phyloP scores from a whole-genome alignment of 2,797 vertebrate species.

The Streptopelia turtur region DNA sequence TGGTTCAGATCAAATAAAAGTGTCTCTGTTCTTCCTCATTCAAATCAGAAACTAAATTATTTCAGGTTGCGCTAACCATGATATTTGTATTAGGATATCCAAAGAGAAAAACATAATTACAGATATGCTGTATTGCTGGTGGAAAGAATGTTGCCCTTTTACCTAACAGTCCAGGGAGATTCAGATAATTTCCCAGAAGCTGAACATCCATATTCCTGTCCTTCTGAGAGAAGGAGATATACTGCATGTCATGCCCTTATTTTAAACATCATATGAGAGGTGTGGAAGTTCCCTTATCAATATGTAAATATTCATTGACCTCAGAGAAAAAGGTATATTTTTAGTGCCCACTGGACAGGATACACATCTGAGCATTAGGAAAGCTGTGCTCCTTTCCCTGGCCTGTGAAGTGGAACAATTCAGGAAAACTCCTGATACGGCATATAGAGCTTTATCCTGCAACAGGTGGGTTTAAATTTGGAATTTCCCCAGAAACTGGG shows the following conservation, averaged over 20 bases:
- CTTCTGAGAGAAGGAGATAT: background rate
- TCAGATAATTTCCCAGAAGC: background rate
- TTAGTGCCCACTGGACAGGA: background rate
- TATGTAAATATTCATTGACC: background rate
- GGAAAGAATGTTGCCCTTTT: background rate
- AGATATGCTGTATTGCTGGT: background rate
- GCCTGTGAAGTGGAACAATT: background rate
- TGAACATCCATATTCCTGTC: background rate
- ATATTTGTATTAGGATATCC: background rate
- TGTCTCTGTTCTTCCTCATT: background rate
- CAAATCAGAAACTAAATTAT: conserved; percentile 26
- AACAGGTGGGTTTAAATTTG: background rate
- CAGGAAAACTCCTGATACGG: background rate
- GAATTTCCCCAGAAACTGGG: background rate
- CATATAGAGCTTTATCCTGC: background rate
- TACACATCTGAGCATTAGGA: background rate
- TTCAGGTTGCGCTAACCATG: background rate
- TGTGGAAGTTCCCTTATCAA: background rate
- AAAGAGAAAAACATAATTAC: background rate
- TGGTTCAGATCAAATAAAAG: conserved; percentile 35
- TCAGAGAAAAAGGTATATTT: background rate
- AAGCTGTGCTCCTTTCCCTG: background rate
- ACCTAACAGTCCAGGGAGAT: background rate
- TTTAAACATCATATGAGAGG: background rate
- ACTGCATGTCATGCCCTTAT: background rate